Base-by-base conservation (phyloP, 2,888 invertebrate species). In the Agrochola lota region DNA sequence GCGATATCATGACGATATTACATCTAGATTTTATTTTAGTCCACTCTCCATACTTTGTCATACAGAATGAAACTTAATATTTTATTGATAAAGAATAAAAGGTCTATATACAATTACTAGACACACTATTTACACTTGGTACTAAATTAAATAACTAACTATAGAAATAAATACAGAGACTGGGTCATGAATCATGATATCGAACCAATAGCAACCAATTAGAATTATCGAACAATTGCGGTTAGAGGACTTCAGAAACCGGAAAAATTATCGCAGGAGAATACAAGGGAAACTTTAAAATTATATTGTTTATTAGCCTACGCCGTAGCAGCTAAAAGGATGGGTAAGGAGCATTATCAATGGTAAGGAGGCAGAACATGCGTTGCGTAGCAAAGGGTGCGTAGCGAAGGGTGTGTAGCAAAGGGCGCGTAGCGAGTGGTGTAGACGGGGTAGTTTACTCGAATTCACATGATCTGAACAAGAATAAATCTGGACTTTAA, bases 291-390 rank as follows among this genome's bases (percentile, higher is more conserved):
- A 7, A n/a, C 1, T 55, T 52, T 67, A 8, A 20, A 57, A 67
- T 52, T 0, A 1, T 46, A 46, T 15, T 17, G 3, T 46, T 63
- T 52, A 60, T 62, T 55, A 46, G n/a, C 7, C 43, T 76, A 63
- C 43, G 76, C 30, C 52, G 76, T 69, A 68, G 79, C 78, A 60
- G 30, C 1, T 23, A 12, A 12, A 63, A 46, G 2, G 26, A n/a
- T 59, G 8, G 8, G 20, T 23, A 15, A 15, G 9, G 17, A 17
- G 26, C 30, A 30, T 30, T 30, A 30, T 1, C 30, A 30, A 30
- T 30, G 20, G 20, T 30, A 15, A 15, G 9, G 17, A 17, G 26
- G 26, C 4, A 17, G 17, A 46, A 49, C 7, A 49, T 73, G 35
- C 20, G 35, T 59, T 35, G n/a, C 59, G n/a, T 49, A 60, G 49